Evolutionary conservation across 1,140 invertebrate species (phyloP).

Genomic region (Leptopilina clavipes): DNA sequence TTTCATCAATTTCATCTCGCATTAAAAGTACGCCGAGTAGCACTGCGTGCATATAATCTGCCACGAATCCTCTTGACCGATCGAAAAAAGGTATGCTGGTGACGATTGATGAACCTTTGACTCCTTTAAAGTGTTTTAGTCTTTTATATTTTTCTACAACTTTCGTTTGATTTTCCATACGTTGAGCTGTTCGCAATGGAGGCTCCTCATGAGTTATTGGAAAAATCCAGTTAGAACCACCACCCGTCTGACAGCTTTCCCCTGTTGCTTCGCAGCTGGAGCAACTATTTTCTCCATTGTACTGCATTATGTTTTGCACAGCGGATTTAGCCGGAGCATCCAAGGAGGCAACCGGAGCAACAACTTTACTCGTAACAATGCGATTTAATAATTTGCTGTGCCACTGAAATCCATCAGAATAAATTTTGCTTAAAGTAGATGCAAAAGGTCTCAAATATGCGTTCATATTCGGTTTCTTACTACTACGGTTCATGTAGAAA

Average conservation of each 20-base stretch:
- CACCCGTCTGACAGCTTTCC: background rate
- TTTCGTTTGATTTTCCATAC: conserved; percentile 1
- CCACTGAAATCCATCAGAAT: conserved; percentile 19
- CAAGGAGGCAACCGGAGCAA: conserved; percentile 27
- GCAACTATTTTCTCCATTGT: conserved; percentile 31
- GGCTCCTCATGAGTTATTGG: background rate
- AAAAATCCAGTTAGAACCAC: background rate
- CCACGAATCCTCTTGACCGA: conserved; percentile 15
- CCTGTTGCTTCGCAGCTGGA: background rate
- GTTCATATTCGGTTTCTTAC: conserved; percentile 21
- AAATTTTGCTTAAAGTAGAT: conserved; percentile 17
- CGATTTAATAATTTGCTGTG: background rate
- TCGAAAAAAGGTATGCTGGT: conserved; percentile 22
- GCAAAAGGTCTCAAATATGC: conserved; percentile 39
- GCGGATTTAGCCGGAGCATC: conserved; percentile 30
- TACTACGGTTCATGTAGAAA: background rate
- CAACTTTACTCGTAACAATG: background rate
- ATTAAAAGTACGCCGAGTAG: conserved; percentile 5
- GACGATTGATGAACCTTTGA: conserved; percentile 16
- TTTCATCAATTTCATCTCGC: conserved; percentile 25
- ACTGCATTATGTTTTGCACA: conserved; percentile 34
- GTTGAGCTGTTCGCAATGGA: background rate
- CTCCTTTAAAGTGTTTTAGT: background rate
- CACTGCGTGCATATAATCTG: conserved; percentile 38
- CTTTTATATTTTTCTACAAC: background rate